Evolutionary conservation across 2,888 invertebrate species (phyloP).

Genomic region (Dicycla oo): DNA sequence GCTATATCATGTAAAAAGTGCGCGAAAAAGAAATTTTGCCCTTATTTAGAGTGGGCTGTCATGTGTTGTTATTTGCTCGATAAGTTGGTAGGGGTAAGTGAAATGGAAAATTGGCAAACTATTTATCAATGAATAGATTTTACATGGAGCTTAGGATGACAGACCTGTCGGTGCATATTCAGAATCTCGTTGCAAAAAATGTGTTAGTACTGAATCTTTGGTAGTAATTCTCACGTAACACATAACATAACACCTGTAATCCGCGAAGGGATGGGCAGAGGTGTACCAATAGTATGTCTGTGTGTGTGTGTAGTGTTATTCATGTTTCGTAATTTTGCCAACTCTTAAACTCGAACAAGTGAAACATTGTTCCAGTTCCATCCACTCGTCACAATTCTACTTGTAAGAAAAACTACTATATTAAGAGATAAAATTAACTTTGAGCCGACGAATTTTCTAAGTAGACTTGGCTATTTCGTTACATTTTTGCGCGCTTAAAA

Average conservation of each 20-base stretch:
- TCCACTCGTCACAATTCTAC: no score
- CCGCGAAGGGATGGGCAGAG: not conserved
- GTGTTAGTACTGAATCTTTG: not conserved
- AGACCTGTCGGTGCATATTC: not conserved
- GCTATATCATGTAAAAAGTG: constrained; percentile 32
- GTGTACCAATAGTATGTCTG: not conserved
- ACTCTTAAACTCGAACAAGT: no score
- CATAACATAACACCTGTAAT: not conserved
- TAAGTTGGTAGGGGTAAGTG: not conserved
- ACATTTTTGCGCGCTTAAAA: constrained; percentile 13
- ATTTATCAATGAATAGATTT: not conserved
- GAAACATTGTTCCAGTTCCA: no score
- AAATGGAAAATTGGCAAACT: not conserved
- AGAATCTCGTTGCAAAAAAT: not conserved
- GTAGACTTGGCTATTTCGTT: constrained; percentile 6
- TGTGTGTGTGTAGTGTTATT: not conserved
- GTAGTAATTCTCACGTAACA: not conserved
- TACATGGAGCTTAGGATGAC: not conserved
- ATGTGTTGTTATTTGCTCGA: constrained; percentile 30
- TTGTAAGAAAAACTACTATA: not conserved
- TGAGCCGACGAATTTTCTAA: not conserved
- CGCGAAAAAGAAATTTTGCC: constrained; percentile 47
- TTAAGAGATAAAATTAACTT: no score
- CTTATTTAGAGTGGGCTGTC: constrained; percentile 48
- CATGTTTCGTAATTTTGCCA: no score